Base-by-base conservation (phyloP, 2,113 vertebrate species). In the Callionymus lyra region DNA sequence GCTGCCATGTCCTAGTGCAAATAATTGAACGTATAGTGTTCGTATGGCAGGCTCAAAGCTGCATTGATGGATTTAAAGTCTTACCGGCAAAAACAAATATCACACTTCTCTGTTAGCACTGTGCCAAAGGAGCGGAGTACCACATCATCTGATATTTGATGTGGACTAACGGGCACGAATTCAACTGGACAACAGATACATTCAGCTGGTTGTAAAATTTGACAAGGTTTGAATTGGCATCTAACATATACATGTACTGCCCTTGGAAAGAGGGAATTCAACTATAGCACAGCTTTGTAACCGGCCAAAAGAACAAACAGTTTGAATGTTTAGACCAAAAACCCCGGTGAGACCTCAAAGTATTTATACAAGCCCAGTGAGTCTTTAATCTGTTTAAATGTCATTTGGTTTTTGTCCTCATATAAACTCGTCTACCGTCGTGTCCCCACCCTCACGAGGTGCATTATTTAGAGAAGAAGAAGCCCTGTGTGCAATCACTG, bases 31-130 rank as follows among this genome's bases (percentile, higher is more conserved):
- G 38, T 39, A 46, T 33, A 57, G 57, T 53, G 38, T 55, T 17
- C 32, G 9, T 49, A 12, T 15, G 17, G 16, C 32, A 14, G 39
- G 34, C 3, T 58, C 56, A 70, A 66, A 56, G 63, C 53, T 63
- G 49, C 21, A 42, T 13, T 34, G 41, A 17, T 16, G 49, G 59
- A 67, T 59, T 72, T 49, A 66, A 52, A 6, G 18, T 39, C 38
- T 43, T 63, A 38, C 50, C 47, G 54, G 45, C 40, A 70, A 56
- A n/a, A 53, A 62, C 41, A 76, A 74, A 74, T 52, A 76, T 76
- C 34, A 56, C 70, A 76, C 34, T 27, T 13, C 11, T 47, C 15
- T 65, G 70, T 40, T 59, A 74, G 70, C 40, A 45, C 43, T 68
- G 55, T 72, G 46, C 49, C 52, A 41, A 55, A 36, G 43, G 16